These are phyloP conservation scores for Notodonta ziczac DNA, from an alignment of 2,888 invertebrate genomes.

Conservation along the genomic window DNA sequence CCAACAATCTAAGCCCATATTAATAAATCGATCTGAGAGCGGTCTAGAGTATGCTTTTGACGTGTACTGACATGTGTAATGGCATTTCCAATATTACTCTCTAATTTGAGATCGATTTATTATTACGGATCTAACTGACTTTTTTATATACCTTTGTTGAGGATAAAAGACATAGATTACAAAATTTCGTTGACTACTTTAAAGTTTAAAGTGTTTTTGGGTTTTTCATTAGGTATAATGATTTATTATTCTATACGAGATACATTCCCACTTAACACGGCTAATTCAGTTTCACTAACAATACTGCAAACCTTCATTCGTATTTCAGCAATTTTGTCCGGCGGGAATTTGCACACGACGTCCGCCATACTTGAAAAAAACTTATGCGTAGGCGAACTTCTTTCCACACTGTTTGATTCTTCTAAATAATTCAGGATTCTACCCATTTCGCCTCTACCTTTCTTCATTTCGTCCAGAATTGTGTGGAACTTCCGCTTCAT, in stretches of 20 bases:
- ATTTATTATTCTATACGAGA: slow-evolving; percentile 1
- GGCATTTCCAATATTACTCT: too few relatives aligned
- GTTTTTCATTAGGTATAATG: too few relatives aligned
- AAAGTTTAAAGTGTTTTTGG: too few relatives aligned
- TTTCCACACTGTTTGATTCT: slow-evolving; percentile 9
- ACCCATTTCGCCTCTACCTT: slow-evolving; percentile 22
- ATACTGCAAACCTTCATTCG: slow-evolving; percentile 18
- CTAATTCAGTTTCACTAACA: slow-evolving; percentile 14
- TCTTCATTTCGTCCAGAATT: slow-evolving; percentile 22
- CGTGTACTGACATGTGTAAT: too few relatives aligned
- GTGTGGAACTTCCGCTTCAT: slow-evolving; percentile 23
- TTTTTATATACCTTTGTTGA: too few relatives aligned
- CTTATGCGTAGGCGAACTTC: slow-evolving; percentile 15
- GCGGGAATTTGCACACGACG: slow-evolving; percentile 26
- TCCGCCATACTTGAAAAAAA: slow-evolving; percentile 28
- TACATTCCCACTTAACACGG: background rate
- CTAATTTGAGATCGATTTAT: too few relatives aligned
- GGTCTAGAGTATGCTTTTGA: too few relatives aligned
- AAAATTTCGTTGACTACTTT: too few relatives aligned
- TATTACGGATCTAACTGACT: too few relatives aligned
- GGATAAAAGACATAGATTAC: too few relatives aligned
- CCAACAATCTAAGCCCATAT: too few relatives aligned
- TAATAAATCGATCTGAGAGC: too few relatives aligned
- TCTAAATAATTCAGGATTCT: slow-evolving; percentile 19
- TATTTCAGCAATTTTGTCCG: slow-evolving; percentile 18